Evolutionary conservation across 1,140 invertebrate species (phyloP).

Genomic region (Papilio xuthus): DNA sequence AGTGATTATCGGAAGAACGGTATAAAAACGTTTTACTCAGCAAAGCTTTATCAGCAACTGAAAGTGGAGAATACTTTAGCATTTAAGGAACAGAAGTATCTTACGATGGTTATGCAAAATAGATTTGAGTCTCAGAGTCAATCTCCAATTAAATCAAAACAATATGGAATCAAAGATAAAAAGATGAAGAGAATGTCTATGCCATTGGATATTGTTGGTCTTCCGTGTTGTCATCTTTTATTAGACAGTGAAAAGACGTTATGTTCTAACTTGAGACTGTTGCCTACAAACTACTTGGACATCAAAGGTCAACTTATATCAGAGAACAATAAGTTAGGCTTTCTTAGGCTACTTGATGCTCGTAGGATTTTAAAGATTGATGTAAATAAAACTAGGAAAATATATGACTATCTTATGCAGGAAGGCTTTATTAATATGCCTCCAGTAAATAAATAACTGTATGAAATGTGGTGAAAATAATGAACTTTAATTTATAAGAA

Average conservation of each 20-base stretch:
- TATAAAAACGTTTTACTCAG: conserved; percentile 85
- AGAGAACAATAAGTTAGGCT: conserved; percentile 89
- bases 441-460: conserved; percentile 3
- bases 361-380: conserved; percentile 93
- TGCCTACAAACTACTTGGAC: conserved; percentile 90
- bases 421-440: conserved; percentile 86
- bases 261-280: conserved; percentile 87
- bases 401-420: conserved; percentile 91
- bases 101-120: conserved; percentile 68
- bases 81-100: conserved; percentile 80
- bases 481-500: conserved; percentile 17
- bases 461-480: background rate
- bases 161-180: conserved; percentile 48
- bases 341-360: conserved; percentile 89
- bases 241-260: conserved; percentile 87
- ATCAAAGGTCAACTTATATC: conserved; percentile 87
- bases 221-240: conserved; percentile 91
- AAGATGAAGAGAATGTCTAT: conserved; percentile 64
- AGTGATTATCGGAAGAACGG: conserved; percentile 88
- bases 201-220: conserved; percentile 88
- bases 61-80: conserved; percentile 84
- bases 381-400: conserved; percentile 95
- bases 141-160: conserved; percentile 57
- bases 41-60: conserved; percentile 85
- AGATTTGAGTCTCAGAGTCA: conserved; percentile 65